A percentile compares a stretch with the other conserved stretches of the same genome.
phyloP scores from a whole-genome alignment of 1,140 invertebrate species.

The Drosophila parabipectinata region DNA sequence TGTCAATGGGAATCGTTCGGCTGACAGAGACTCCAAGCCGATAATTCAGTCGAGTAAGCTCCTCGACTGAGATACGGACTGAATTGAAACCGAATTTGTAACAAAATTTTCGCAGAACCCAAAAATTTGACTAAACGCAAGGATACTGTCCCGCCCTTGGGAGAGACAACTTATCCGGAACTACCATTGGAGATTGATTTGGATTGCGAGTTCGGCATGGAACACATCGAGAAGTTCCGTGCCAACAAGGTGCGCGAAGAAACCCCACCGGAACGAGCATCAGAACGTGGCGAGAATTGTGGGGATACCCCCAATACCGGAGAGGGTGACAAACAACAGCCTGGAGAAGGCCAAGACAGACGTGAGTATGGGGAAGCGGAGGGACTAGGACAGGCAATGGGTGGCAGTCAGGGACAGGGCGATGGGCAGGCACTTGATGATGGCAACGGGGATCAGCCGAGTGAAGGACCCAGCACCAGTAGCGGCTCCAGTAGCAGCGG shows the following conservation, averaged over 20 bases:
- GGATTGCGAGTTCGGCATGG: constrained; percentile 59
- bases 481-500: no score
- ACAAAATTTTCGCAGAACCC: neutral
- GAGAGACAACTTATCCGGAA: neutral
- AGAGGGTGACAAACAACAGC: no score
- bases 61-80: neutral
- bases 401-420: neutral
- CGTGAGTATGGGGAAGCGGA: no score
- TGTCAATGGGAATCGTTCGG: neutral
- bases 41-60: constrained; percentile 5
- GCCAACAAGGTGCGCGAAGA: constrained; percentile 17
- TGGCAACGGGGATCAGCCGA: no score
- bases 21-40: neutral
- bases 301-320: no score
- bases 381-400: no score
- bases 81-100: neutral
- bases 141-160: neutral
- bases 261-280: neutral
- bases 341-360: no score
- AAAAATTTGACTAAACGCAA: neutral
- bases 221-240: constrained; percentile 46
- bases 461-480: no score
- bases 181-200: constrained; percentile 37
- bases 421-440: no score
- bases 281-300: no score